These are phyloP conservation scores for Lamellibrachia satsuma DNA, from an alignment of 2,888 invertebrate genomes.

Conservation along the genomic window DNA sequence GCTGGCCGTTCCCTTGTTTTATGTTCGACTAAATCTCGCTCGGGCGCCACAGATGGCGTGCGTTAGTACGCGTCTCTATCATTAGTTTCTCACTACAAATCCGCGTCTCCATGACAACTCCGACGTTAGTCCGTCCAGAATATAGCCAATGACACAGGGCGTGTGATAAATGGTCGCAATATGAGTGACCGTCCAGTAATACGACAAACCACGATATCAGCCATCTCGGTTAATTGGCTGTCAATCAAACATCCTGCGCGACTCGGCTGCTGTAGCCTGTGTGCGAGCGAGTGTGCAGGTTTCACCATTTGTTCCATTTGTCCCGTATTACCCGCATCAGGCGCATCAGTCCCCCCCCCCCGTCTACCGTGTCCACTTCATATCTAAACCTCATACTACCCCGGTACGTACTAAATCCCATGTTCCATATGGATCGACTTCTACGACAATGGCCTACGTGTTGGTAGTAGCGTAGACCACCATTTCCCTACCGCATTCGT, in stretches of 20 bases:
- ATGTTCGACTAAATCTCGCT: neutral
- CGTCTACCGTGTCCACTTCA: too few species aligned
- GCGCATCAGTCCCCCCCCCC: neutral
- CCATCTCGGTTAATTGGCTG: neutral
- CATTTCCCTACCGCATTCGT: too few species aligned
- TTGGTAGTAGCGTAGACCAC: too few species aligned
- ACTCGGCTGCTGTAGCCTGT: neutral
- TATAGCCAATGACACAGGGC: neutral
- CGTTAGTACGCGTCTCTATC: neutral
- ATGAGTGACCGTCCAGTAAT: neutral
- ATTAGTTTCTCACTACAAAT: neutral
- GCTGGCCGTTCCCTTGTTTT: neutral
- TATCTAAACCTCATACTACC: too few species aligned
- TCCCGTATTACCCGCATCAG: neutral
- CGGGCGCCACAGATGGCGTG: neutral
- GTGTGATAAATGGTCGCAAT: constrained; percentile 2
- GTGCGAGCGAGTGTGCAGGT: neutral
- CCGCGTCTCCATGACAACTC: neutral
- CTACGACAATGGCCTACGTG: too few species aligned
- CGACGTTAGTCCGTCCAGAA: neutral
- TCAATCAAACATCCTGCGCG: neutral
- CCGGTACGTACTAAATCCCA: too few species aligned
- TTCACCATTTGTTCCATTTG: neutral
- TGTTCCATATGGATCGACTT: too few species aligned
- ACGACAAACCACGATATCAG: neutral